Base-by-base conservation (phyloP, 2,888 invertebrate genomes). In the Parnassius smintheus region DNA sequence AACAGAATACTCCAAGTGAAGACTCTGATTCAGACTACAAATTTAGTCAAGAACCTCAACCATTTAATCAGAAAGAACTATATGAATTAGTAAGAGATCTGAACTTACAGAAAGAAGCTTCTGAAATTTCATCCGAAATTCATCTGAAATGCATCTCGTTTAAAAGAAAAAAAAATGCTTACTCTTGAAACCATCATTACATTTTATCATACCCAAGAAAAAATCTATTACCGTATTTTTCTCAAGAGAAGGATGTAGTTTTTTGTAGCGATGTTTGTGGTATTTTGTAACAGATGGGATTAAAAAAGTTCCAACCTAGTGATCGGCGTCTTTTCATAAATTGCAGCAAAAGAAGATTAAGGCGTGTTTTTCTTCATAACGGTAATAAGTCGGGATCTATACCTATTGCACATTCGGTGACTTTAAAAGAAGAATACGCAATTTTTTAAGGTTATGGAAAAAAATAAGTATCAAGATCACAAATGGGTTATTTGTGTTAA, bases 31-130 rank as follows among this genome's bases (percentile, higher is more conserved):
- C 25, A 25, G 25, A 25, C 25, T 25, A 25, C 25, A 25, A 25
- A 25, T 1, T 25, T 25, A 1, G 25, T 0, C 2, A 25, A 25
- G 2, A 25, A 25, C 25, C 25, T 25, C 46, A 52, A 46, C 45
- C 52, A 45, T 61, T 61, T 61, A 55, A 54, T 42, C 61, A 61
- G 35, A 46, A 54, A 61, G 55, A 55, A 49, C 51, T 62, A 45
- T 57, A 56, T 45, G 62, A 62, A 46, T 56, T 56, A 55, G 60
- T 50, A 22, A 59, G 59, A 64, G 58, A 64, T 60, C 56, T 59
- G 54, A 55, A 46, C 56, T 45, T 61, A 9, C 52, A 56, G 35
- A 63, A 66, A 65, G 60, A 60, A 12, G 56, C 50, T 55, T 49
- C 50, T 55, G 51, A 64, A 42, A 56, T 62, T 45, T 56, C n/a